phyloP scores from a whole-genome alignment of 2,888 invertebrate genomes.

The Troides aeacus region DNA sequence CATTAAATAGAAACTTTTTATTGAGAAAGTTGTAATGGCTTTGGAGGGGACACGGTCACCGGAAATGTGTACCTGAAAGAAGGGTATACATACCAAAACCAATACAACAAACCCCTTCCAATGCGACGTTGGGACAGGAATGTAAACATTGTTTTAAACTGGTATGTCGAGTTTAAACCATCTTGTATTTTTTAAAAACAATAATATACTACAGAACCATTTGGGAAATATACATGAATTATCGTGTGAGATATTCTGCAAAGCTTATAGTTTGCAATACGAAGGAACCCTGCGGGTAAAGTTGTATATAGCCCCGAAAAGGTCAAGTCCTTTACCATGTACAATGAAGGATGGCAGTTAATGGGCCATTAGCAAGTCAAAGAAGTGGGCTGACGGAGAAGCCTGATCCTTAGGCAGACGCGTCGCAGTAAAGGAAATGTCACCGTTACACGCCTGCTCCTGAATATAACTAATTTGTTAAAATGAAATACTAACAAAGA shows the following conservation, averaged over 20 bases:
- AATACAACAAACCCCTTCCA: background rate
- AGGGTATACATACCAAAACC: conserved; percentile 3
- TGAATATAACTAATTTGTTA: no score
- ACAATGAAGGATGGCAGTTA: conserved; percentile 14
- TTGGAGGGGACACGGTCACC: background rate
- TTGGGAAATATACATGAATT: no score
- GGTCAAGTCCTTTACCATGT: conserved; percentile 1
- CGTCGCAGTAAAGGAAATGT: conserved; percentile 8
- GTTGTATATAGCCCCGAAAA: background rate
- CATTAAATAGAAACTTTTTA: background rate
- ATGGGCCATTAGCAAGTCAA: conserved; percentile 26
- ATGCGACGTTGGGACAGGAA: background rate
- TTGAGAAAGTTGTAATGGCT: background rate
- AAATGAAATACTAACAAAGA: no score
- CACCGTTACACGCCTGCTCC: no score
- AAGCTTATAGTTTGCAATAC: no score
- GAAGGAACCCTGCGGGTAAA: no score
- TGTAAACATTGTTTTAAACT: background rate
- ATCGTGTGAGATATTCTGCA: no score
- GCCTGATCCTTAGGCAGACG: background rate
- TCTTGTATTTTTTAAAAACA: no score
- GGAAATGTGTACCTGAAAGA: background rate
- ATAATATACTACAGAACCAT: no score
- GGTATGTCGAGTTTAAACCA: no score
- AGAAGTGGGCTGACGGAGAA: conserved; percentile 11